These are phyloP conservation scores for Agriopis marginaria DNA, from an alignment of 2,888 invertebrate species.

Conservation along the genomic window DNA sequence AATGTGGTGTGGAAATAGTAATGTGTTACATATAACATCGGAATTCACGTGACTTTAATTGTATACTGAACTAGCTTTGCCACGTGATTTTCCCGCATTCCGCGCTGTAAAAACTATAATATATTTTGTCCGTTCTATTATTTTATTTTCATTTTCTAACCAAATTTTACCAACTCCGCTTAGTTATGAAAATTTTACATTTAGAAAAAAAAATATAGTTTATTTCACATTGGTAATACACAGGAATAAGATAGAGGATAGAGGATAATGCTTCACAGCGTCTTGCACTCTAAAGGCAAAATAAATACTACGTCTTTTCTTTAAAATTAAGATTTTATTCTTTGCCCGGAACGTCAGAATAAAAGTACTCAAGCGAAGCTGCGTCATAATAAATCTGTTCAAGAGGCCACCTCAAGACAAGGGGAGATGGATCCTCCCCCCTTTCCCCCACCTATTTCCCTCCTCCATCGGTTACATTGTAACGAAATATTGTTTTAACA, in stretches of 20 bases:
- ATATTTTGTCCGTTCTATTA: no score
- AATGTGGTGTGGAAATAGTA: not conserved
- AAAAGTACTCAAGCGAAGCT: constrained; percentile 64
- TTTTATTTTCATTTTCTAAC: no score
- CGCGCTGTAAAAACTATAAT: no score
- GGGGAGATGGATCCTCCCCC: constrained; percentile 53
- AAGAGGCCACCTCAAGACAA: constrained; percentile 32
- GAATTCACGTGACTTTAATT: not conserved
- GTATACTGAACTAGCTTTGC: not conserved
- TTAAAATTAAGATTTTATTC: constrained; percentile 41
- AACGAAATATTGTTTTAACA: constrained; percentile 51
- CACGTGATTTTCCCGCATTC: no score
- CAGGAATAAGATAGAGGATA: no score
- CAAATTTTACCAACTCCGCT: not conserved
- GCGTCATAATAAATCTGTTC: constrained; percentile 64
- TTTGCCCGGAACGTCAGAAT: constrained; percentile 52
- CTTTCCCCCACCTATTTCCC: not conserved
- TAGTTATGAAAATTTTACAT: no score
- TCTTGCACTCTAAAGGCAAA: not conserved
- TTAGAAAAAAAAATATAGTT: no score
- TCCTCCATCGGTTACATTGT: constrained; percentile 25
- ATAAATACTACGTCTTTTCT: not conserved
- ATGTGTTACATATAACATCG: not conserved
- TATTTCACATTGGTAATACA: no score
- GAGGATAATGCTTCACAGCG: not conserved